Base-by-base conservation (phyloP, 2,888 invertebrate genomes). In the Ectropis crepuscularia region DNA sequence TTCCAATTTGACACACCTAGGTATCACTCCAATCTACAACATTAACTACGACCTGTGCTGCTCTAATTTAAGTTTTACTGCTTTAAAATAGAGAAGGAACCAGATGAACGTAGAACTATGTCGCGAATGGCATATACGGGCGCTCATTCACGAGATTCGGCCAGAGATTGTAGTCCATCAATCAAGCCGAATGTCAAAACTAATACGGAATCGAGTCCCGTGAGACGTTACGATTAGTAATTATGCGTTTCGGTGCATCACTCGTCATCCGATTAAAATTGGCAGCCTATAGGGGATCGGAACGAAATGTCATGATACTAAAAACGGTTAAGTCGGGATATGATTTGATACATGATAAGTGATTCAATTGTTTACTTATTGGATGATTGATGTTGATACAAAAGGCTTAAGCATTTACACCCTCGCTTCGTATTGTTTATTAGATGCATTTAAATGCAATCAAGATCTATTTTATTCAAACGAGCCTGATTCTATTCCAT, bases 151-250 rank as follows among this genome's bases (percentile, higher is more conserved):
- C 78, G 79, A 88, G 89, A 90, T 90, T 83, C 79, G 81, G 80
- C 82, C 85, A 85, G 86, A 88, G 92, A 92, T 92, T 90, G 90
- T 86, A 82, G 83, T 84, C 84, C 87, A 92, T 92, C 92, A 87
- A 92, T 92, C 92, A 92, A 87, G 91, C 87, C 86, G 85, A 88
- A 89, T 88, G 92, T 92, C 92, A 92, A 92, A 92, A 90, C 91
- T 90, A 92, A 92, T 92, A 92, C 88, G 85, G 76, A 86, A 83
- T 80, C 75, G 71, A 74, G 88, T 90, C 92, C 90, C 92, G 89
- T 88, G 92, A 90, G 92, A 91, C 81, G 83, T 81, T 84, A 78
- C 79, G 81, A 84, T 83, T 87, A 81, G 87, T 90, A 90, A 92
- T 92, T 90, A 90, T 89, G 87, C 87, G 86, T 89, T 88, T 84